Conservation (phyloP, 2,797 vertebrate genomes). For the Remorina albescens region DNA sequence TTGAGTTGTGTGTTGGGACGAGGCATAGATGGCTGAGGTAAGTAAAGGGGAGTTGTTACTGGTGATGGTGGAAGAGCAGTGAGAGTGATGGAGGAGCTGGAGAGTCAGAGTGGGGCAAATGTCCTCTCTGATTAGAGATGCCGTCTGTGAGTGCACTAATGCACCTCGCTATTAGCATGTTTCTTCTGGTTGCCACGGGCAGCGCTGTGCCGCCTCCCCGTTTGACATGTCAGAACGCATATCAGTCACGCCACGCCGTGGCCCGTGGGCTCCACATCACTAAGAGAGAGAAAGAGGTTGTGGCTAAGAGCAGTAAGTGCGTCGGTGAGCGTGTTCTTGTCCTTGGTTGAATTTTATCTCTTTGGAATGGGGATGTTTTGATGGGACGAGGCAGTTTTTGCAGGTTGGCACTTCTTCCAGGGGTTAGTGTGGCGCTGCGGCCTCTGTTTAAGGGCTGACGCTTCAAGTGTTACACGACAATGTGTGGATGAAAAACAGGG, state of each 20-base stretch:
- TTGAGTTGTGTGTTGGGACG: background rate
- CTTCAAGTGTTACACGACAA: background rate
- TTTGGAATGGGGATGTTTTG: conserved; percentile 56
- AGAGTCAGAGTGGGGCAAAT: conserved; percentile 56
- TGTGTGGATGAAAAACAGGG: background rate
- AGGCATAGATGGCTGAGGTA: conserved; percentile 15
- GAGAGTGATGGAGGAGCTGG: conserved; percentile 61
- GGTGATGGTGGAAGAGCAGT: conserved; percentile 23
- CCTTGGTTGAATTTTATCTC: conserved; percentile 64
- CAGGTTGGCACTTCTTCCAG: conserved; percentile 36
- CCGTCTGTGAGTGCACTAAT: conserved; percentile 82
- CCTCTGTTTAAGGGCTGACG: background rate
- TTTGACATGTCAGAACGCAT: conserved; percentile 81
- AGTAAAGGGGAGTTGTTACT: conserved; percentile 4
- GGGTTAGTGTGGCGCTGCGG: conserved; percentile 37
- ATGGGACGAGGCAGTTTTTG: conserved; percentile 39
- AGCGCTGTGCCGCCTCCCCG: conserved; percentile 67
- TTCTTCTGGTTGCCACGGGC: conserved; percentile 83
- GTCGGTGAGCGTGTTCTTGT: conserved; percentile 60
- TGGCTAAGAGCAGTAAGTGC: conserved; percentile 58
- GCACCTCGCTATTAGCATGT: conserved; percentile 86
- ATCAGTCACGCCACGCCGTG: conserved; percentile 73
- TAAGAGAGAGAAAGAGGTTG: conserved; percentile 34
- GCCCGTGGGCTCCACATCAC: conserved; percentile 61
- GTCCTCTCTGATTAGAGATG: conserved; percentile 79